Percentiles rank a stretch among this genome's conserved stretches.
Evolutionary conservation across 2,113 vertebrate species (phyloP).

Genomic region (Sebastes schlegelii): DNA sequence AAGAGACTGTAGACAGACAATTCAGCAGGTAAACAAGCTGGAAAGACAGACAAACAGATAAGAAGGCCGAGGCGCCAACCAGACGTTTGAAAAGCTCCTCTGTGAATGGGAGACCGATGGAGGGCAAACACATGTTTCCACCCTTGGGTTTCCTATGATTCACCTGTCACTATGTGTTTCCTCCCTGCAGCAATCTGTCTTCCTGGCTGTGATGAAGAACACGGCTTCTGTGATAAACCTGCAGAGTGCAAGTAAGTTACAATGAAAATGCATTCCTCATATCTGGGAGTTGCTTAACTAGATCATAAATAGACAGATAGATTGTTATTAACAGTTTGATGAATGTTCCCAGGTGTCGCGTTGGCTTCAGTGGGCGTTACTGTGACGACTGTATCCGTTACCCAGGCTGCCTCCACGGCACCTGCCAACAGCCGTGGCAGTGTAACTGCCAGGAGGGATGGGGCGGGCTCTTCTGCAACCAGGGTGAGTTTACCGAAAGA

Average conservation of each 20-base stretch:
- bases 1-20: slow-evolving; percentile 26
- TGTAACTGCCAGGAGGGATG: slow-evolving; percentile 99
- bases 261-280: background rate
- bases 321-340: slow-evolving; percentile 17
- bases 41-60: slow-evolving; percentile 31
- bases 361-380: slow-evolving; percentile 97
- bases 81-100: slow-evolving; percentile 52
- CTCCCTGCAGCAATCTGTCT: slow-evolving; percentile 92
- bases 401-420: slow-evolving; percentile 97
- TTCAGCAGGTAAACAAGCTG: slow-evolving; percentile 14
- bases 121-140: slow-evolving; percentile 41
- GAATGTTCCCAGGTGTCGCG: slow-evolving; percentile 89
- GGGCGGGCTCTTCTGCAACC: slow-evolving; percentile 99
- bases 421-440: slow-evolving; percentile 98
- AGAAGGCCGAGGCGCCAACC: background rate
- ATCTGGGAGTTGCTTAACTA: background rate
- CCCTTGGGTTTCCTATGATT: slow-evolving; percentile 39
- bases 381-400: slow-evolving; percentile 98
- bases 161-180: slow-evolving; percentile 45
- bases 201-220: slow-evolving; percentile 96
- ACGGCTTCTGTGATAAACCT: slow-evolving; percentile 96
- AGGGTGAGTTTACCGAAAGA: slow-evolving; percentile 87
- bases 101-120: slow-evolving; percentile 48
- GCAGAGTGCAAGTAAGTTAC: slow-evolving; percentile 98
- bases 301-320: background rate